Evolutionary conservation across 2,797 vertebrate species (phyloP).

Genomic region (Triplophysa yarkandensis): DNA sequence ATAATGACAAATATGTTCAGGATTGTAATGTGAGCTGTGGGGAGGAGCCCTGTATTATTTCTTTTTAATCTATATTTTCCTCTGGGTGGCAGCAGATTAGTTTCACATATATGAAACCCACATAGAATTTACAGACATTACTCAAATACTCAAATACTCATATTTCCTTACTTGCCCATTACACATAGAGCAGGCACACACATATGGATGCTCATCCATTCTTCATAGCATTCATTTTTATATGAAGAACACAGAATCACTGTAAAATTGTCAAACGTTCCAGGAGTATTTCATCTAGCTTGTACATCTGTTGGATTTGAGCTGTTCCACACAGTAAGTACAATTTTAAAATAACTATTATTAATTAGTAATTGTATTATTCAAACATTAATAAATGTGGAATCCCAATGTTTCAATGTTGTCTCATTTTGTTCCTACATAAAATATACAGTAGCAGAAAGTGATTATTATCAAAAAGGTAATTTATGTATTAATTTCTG

Average conservation of each 20-base stretch:
- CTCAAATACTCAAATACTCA: not conserved
- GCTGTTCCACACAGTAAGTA: constrained; percentile 17
- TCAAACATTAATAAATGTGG: too few species aligned
- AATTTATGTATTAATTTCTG: too few species aligned
- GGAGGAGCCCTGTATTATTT: constrained; percentile 4
- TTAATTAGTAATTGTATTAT: too few species aligned
- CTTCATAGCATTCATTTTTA: not conserved
- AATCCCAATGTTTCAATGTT: not conserved
- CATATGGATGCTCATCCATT: not conserved
- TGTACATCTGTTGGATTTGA: constrained; percentile 17
- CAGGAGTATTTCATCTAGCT: not conserved
- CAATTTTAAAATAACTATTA: not conserved
- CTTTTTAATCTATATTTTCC: not conserved
- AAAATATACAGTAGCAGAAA: not conserved
- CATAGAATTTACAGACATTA: too few species aligned
- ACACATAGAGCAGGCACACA: not conserved
- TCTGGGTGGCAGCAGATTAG: constrained; percentile 34
- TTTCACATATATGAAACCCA: not conserved
- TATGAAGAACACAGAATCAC: not conserved
- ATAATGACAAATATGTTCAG: too few species aligned
- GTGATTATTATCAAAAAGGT: too few species aligned
- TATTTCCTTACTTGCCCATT: not conserved
- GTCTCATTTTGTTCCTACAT: not conserved
- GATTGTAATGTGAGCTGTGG: too few species aligned
- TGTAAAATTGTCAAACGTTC: not conserved